Percentiles rank a stretch among this genome's conserved stretches.
phyloP scores from a whole-genome alignment of 1,140 invertebrate genomes.

The Drosophila sp. region DNA sequence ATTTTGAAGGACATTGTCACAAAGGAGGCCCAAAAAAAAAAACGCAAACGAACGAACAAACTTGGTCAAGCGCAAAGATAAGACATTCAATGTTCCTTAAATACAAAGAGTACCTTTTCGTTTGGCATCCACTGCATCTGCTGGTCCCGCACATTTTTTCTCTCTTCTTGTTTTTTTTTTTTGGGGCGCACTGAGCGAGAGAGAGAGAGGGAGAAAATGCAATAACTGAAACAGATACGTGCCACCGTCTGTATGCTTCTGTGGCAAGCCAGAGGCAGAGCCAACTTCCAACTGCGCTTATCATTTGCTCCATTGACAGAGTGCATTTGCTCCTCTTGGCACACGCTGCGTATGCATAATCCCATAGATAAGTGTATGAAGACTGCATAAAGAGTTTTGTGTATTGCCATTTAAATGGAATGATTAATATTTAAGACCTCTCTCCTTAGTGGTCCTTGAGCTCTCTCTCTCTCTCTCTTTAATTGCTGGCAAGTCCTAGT shows the following conservation, averaged over 20 bases:
- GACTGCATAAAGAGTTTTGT: neutral
- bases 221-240: slow-evolving; percentile 45
- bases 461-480: too few relatives aligned
- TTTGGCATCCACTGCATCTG: slow-evolving; percentile 8
- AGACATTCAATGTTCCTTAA: slow-evolving; percentile 24
- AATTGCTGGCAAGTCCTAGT: too few relatives aligned
- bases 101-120: slow-evolving; percentile 21
- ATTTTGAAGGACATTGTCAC: neutral
- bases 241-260: slow-evolving; percentile 24
- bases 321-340: slow-evolving; percentile 37
- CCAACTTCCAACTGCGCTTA: slow-evolving; percentile 14
- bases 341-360: slow-evolving; percentile 45
- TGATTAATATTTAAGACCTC: neutral
- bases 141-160: slow-evolving; percentile 27
- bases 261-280: neutral
- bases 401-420: neutral
- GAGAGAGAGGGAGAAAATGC: slow-evolving; percentile 14
- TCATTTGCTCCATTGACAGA: slow-evolving; percentile 35
- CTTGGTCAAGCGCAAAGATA: slow-evolving; percentile 14
- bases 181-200: neutral
- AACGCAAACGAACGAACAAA: neutral
- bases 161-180: neutral
- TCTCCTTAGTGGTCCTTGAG: too few relatives aligned
- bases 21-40: neutral
- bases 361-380: neutral